phyloP scores from a whole-genome alignment of 1,140 invertebrate species.

The Anagrus nilaparvatae region DNA sequence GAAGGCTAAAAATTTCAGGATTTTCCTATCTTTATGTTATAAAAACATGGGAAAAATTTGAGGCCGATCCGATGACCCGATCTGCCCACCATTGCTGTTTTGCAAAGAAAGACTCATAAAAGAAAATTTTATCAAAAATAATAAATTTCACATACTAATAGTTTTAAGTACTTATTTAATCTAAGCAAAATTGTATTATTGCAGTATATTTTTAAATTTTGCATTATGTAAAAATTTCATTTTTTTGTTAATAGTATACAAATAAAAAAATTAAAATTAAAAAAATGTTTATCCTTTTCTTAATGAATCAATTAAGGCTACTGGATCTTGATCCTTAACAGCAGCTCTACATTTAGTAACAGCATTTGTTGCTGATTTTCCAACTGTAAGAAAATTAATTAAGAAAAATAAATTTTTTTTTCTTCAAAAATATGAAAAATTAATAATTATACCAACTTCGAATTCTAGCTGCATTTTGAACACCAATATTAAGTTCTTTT shows the following conservation, averaged over 20 bases:
- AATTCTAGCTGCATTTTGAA: conserved; percentile 72
- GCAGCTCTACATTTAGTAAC: conserved; percentile 58
- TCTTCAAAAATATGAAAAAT: neutral
- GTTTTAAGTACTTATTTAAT: neutral
- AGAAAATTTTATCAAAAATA: neutral
- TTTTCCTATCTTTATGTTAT: no score
- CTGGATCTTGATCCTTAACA: conserved; percentile 61
- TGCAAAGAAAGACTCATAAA: neutral
- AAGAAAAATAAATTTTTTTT: conserved; percentile 15
- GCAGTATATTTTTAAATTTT: no score
- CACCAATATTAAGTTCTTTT: conserved; percentile 75
- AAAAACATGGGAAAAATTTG: no score
- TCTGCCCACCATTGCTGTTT: no score
- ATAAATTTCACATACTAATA: neutral
- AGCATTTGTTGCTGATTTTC: conserved; percentile 60
- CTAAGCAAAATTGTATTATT: neutral
- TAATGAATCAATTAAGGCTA: conserved; percentile 45
- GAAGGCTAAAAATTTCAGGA: no score
- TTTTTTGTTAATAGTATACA: neutral
- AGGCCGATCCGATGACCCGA: no score
- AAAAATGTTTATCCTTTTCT: conserved; percentile 26
- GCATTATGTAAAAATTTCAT: neutral
- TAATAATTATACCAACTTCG: conserved; percentile 51
- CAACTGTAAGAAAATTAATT: conserved; percentile 57
- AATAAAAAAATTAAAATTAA: neutral